A percentile compares a stretch with the other conserved stretches of the same genome.
Conservation (phyloP, 2,888 invertebrate species). For the Plebejus anna region DNA sequence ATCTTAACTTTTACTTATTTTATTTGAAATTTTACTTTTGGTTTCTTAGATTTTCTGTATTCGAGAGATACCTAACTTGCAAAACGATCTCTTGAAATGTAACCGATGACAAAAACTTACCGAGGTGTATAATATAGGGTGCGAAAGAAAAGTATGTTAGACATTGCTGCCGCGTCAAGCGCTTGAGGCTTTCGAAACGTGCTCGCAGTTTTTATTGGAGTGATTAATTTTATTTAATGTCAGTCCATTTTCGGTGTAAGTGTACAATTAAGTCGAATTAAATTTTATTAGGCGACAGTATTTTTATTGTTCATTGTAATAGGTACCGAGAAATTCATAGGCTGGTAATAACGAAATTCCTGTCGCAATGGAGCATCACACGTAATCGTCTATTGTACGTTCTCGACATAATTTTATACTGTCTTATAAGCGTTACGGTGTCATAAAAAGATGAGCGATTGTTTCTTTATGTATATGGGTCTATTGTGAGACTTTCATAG, state of each 20-base stretch:
- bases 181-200: neutral
- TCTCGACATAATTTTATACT: constrained; percentile 2
- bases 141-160: constrained; percentile 20
- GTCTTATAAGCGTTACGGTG: constrained; percentile 12
- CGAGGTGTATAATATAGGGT: constrained; percentile 6
- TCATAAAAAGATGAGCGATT: constrained; percentile 19
- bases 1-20: neutral
- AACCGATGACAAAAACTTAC: neutral
- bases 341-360: constrained; percentile 2
- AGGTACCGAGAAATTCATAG: constrained; percentile 18
- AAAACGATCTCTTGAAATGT: neutral
- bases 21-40: neutral
- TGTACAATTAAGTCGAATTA: constrained; percentile 33
- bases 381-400: constrained; percentile 23
- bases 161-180: constrained; percentile 8
- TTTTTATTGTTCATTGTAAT: constrained; percentile 32
- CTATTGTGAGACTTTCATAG: constrained; percentile 19
- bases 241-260: constrained; percentile 21
- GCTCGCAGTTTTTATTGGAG: constrained; percentile 14
- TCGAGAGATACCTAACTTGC: neutral
- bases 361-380: neutral
- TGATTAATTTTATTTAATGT: constrained; percentile 22
- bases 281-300: constrained; percentile 36
- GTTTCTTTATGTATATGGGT: constrained; percentile 19
- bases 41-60: neutral